Conservation (phyloP, 2,797 vertebrate species). For the Urosaurus nigricauda region DNA sequence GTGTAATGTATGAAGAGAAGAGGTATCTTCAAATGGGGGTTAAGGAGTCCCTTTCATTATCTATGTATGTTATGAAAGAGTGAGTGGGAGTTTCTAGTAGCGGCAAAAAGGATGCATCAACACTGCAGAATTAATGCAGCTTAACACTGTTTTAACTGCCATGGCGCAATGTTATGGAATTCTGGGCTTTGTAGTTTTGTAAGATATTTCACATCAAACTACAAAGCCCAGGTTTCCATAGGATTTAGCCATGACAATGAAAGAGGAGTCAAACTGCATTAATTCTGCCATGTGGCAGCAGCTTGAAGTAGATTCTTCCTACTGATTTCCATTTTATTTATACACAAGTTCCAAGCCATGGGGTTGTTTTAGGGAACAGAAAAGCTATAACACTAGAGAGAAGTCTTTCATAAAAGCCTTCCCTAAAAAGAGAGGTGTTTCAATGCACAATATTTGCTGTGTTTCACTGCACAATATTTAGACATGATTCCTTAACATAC, state of each 20-base stretch:
- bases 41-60: not conserved
- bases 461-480: too few relatives aligned
- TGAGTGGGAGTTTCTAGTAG: not conserved
- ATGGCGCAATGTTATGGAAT: too few relatives aligned
- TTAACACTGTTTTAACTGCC: too few relatives aligned
- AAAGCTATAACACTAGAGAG: not conserved
- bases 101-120: not conserved
- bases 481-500: too few relatives aligned
- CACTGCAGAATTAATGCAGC: too few relatives aligned
- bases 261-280: too few relatives aligned
- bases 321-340: not conserved
- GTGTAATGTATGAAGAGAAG: not conserved
- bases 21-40: not conserved
- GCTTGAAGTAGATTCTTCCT: not conserved
- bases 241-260: too few relatives aligned
- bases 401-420: not conserved
- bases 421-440: not conserved
- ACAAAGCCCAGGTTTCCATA: too few relatives aligned
- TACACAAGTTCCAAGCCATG: not conserved
- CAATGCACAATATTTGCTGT: too few relatives aligned
- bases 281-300: too few relatives aligned
- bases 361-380: not conserved
- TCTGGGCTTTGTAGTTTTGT: too few relatives aligned
- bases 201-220: too few relatives aligned
- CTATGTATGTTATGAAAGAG: not conserved